Evolutionary conservation across 2,113 vertebrate genomes (phyloP).

Genomic region (Menura novaehollandiae): DNA sequence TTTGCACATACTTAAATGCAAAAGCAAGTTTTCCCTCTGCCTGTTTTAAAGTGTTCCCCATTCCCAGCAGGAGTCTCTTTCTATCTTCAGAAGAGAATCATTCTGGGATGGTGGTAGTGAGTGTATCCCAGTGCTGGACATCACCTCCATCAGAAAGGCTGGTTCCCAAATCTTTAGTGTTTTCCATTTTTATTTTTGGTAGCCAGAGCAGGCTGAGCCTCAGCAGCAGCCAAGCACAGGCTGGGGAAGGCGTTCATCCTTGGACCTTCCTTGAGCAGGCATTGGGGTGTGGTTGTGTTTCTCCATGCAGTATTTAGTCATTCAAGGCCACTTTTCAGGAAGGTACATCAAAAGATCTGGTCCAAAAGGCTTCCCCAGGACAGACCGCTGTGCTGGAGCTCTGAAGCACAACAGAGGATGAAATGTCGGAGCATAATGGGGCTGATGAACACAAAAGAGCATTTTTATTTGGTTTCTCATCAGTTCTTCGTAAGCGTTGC

Average conservation of each 20-base stretch:
- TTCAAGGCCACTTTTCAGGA: accelerated
- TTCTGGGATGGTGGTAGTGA: neutral
- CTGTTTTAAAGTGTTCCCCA: neutral
- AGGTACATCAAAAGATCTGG: neutral
- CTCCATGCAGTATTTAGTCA: neutral
- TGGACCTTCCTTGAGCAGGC: neutral
- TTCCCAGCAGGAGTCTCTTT: neutral
- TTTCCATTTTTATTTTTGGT: neutral
- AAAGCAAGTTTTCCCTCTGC: neutral
- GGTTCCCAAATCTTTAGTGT: neutral
- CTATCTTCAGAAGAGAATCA: neutral
- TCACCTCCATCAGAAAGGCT: neutral
- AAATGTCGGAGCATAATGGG: accelerated
- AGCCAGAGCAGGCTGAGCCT: neutral
- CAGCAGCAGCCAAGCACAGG: neutral
- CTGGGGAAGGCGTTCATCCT: neutral
- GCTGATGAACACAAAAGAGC: neutral
- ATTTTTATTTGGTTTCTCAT: slow-evolving; percentile 8
- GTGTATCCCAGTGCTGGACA: neutral
- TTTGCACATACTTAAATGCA: neutral
- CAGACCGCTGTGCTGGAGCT: neutral
- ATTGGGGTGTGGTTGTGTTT: neutral
- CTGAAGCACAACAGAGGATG: neutral
- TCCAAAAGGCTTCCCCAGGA: neutral
- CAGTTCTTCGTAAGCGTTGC: neutral